Evolutionary conservation across 2,113 vertebrate genomes (phyloP).

Genomic region (Machaerirhynchus nigripectus): DNA sequence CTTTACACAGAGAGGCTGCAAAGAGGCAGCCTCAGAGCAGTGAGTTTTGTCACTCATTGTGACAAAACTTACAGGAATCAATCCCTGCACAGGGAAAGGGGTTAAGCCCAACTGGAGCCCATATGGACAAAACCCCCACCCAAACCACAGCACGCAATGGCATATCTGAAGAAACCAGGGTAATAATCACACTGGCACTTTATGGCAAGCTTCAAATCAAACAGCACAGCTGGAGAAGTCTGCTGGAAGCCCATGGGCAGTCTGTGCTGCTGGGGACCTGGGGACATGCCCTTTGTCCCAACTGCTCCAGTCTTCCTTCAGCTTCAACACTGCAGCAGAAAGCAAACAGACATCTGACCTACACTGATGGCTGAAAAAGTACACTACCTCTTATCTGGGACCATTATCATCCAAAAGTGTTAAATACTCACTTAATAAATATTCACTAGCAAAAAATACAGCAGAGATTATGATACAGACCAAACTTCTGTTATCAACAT

Average conservation of each 20-base stretch:
- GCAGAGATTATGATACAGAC: not conserved
- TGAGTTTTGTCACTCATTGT: too few species aligned
- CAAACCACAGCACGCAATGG: not conserved
- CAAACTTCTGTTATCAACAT: not conserved
- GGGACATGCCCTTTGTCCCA: not conserved
- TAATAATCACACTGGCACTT: not conserved
- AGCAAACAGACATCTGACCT: not conserved
- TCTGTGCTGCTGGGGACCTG: not conserved
- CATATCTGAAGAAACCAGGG: not conserved
- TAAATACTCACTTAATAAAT: conserved; percentile 13
- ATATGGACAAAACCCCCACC: not conserved
- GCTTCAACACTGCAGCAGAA: not conserved
- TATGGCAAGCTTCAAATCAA: not conserved
- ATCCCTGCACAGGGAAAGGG: not conserved
- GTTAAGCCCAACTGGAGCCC: not conserved
- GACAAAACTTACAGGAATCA: not conserved
- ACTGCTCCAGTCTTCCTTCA: not conserved
- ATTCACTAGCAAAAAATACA: not conserved
- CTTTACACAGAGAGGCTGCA: not conserved
- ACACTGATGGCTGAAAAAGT: not conserved
- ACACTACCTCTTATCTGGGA: not conserved
- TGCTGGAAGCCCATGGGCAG: not conserved
- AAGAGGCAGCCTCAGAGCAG: too few species aligned
- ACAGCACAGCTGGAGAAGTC: not conserved
- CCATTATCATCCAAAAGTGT: not conserved